Conservation (phyloP, 2,888 invertebrate species). For the Germaria angustata region DNA sequence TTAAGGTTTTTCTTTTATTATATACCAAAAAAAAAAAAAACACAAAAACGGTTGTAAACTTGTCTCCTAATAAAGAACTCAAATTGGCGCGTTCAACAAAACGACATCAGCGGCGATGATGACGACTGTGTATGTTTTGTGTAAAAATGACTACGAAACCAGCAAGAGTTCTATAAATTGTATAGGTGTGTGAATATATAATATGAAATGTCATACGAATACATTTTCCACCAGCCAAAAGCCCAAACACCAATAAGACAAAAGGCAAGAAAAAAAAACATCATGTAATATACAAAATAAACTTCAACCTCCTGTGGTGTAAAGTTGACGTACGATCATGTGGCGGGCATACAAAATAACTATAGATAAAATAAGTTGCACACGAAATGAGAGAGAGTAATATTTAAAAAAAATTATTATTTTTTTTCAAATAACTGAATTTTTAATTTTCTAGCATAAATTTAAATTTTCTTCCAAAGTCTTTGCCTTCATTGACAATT, state of each 20-base stretch:
- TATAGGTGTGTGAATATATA: slow-evolving; percentile 61
- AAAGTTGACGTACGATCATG: slow-evolving; percentile 67
- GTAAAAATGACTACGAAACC: slow-evolving; percentile 59
- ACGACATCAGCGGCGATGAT: slow-evolving; percentile 54
- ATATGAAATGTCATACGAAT: slow-evolving; percentile 50
- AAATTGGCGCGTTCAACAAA: slow-evolving; percentile 66
- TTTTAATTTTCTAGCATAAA: slow-evolving; percentile 42
- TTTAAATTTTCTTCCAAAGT: slow-evolving; percentile 24
- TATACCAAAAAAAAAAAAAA: neutral
- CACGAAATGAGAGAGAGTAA: slow-evolving; percentile 4
- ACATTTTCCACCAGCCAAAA: slow-evolving; percentile 47
- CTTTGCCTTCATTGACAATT: slow-evolving; percentile 29
- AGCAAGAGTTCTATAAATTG: slow-evolving; percentile 60
- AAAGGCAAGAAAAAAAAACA: slow-evolving; percentile 68
- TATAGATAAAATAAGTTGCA: slow-evolving; percentile 47
- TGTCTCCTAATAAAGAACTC: slow-evolving; percentile 69
- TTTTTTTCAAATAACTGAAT: slow-evolving; percentile 41
- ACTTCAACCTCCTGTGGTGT: slow-evolving; percentile 67
- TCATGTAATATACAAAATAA: slow-evolving; percentile 67
- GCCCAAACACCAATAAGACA: slow-evolving; percentile 16
- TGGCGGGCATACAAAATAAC: slow-evolving; percentile 66
- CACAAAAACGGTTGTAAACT: slow-evolving; percentile 58
- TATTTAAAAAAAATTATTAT: no score
- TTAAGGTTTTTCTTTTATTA: neutral
- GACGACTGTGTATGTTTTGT: slow-evolving; percentile 52